phyloP scores from a whole-genome alignment of 2,797 vertebrate genomes.

The Prionace glauca region DNA sequence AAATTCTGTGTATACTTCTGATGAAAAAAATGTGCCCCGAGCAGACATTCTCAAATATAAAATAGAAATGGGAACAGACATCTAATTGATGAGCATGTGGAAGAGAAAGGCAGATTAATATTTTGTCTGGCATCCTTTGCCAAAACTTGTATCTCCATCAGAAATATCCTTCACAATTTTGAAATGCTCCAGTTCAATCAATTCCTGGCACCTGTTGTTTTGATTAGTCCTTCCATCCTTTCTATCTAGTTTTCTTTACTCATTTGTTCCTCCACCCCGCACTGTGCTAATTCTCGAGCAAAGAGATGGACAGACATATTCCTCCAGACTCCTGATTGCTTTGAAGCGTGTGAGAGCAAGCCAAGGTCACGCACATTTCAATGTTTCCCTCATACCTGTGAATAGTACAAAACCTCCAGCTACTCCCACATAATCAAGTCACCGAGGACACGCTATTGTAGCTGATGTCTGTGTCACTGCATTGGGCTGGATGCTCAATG shows the following conservation, averaged over 20 bases:
- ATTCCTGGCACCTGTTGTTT: slow-evolving; percentile 1
- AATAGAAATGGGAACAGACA: background rate
- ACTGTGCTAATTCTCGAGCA: background rate
- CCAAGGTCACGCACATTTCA: slow-evolving; percentile 9
- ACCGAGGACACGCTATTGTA: background rate
- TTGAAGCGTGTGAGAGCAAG: background rate
- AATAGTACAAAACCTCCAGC: background rate
- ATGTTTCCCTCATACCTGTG: background rate
- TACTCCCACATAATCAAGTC: background rate
- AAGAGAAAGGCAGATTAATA: background rate
- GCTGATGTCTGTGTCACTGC: background rate
- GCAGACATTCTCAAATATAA: background rate
- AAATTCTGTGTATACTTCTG: background rate
- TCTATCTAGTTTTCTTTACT: background rate
- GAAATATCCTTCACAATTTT: slow-evolving; percentile 20
- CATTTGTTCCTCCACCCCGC: slow-evolving; percentile 1
- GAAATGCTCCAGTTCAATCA: slow-evolving; percentile 6
- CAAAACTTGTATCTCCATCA: background rate
- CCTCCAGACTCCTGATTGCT: slow-evolving; percentile 23
- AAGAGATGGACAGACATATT: background rate
- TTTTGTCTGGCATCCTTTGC: background rate
- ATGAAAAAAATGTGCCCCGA: background rate
- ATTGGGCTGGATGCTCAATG: background rate
- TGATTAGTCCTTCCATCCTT: slow-evolving; percentile 25
- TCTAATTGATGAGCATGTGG: background rate